Percentiles rank a stretch among this genome's conserved stretches.
phyloP scores from a whole-genome alignment of 1,140 invertebrate genomes.

The Drosophila nebulosa region DNA sequence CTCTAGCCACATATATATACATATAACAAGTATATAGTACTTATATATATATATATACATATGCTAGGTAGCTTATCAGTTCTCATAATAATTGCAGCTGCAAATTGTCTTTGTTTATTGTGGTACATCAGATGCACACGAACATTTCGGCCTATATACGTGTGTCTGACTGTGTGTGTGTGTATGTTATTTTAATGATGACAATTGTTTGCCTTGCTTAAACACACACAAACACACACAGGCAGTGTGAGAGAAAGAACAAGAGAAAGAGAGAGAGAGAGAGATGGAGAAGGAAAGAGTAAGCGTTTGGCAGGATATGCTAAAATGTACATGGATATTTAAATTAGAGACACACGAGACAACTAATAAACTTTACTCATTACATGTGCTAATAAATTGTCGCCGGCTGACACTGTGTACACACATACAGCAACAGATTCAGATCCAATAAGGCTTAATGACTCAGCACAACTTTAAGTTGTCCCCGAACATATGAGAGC shows the following conservation, averaged over 20 bases:
- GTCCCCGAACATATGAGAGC: slow-evolving; percentile 13
- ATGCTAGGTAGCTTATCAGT: slow-evolving; percentile 60
- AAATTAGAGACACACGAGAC: slow-evolving; percentile 67
- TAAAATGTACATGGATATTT: slow-evolving; percentile 60
- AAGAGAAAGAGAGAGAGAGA: not conserved
- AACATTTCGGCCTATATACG: slow-evolving; percentile 7
- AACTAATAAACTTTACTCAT: slow-evolving; percentile 70
- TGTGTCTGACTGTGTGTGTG: slow-evolving; percentile 15
- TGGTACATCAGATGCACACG: slow-evolving; percentile 45
- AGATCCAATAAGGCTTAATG: not conserved
- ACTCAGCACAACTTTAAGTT: slow-evolving; percentile 11
- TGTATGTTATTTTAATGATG: slow-evolving; percentile 74
- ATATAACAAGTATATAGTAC: not conserved
- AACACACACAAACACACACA: slow-evolving; percentile 10
- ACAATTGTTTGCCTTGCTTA: slow-evolving; percentile 69
- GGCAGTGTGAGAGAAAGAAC: too few species aligned
- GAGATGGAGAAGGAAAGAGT: not conserved
- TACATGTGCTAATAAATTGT: slow-evolving; percentile 76
- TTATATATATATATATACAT: slow-evolving; percentile 21
- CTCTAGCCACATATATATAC: not conserved
- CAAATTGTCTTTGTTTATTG: slow-evolving; percentile 78
- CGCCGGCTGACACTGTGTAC: slow-evolving; percentile 5
- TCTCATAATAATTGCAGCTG: slow-evolving; percentile 77
- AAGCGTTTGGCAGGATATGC: slow-evolving; percentile 11
- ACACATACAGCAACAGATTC: not conserved